Conservation (phyloP, 2,797 vertebrate genomes). For the Bovichtus variegatus region DNA sequence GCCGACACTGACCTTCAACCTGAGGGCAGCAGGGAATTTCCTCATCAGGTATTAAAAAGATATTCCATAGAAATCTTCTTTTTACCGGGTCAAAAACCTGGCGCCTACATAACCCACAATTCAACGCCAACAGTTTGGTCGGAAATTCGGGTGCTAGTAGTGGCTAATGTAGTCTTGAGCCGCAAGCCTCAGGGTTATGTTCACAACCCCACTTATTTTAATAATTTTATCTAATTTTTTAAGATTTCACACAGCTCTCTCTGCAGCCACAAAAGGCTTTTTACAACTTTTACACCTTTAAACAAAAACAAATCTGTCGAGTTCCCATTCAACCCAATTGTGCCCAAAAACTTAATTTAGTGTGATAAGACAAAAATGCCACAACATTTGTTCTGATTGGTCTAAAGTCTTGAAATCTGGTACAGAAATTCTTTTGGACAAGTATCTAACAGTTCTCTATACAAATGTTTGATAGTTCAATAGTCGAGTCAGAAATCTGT, state of each 20-base stretch:
- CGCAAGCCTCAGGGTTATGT: neutral
- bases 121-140: neutral
- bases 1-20: conserved; percentile 36
- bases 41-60: neutral
- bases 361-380: too few relatives aligned
- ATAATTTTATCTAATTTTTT: too few relatives aligned
- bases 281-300: neutral
- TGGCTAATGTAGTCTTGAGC: neutral
- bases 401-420: too few relatives aligned
- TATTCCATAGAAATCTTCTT: neutral
- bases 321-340: neutral
- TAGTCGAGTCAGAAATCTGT: too few relatives aligned
- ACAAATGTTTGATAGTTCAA: too few relatives aligned
- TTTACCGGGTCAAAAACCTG: neutral
- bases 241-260: neutral
- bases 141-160: neutral
- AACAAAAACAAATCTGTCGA: too few relatives aligned
- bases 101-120: neutral
- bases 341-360: neutral
- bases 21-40: conserved; percentile 4
- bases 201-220: neutral
- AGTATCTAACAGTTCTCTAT: too few relatives aligned
- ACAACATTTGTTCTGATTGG: too few relatives aligned
- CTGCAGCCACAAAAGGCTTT: neutral
- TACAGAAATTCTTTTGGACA: too few relatives aligned